Conservation (phyloP, 1,140 invertebrate genomes). For the Drosophila leontia region DNA sequence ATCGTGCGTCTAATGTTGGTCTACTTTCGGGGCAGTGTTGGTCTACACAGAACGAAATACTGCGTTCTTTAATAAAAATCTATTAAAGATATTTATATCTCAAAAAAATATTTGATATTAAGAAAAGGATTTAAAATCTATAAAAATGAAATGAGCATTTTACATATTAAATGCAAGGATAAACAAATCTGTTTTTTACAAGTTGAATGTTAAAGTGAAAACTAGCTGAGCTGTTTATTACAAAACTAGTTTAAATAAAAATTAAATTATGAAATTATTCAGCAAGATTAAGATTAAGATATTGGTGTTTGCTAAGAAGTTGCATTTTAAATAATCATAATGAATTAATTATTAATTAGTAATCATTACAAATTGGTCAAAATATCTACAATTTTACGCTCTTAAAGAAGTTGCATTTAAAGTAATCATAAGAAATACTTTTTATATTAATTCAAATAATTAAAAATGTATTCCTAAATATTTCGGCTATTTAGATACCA, state of each 20-base stretch:
- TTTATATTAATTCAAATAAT: background rate
- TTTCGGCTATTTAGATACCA: background rate
- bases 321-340: background rate
- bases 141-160: background rate
- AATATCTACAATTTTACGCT: background rate
- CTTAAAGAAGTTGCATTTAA: background rate
- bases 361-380: background rate
- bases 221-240: background rate
- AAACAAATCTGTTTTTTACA: background rate
- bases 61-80: background rate
- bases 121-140: too few relatives aligned
- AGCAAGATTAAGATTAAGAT: background rate
- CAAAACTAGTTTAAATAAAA: background rate
- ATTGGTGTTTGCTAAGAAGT: background rate
- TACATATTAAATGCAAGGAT: background rate
- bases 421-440: background rate
- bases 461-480: background rate
- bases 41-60: conserved; percentile 1
- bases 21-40: conserved; percentile 21
- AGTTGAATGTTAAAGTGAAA: background rate
- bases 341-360: too few relatives aligned
- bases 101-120: background rate
- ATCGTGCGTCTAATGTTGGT: conserved; percentile 37
- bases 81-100: background rate
- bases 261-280: background rate